These are phyloP conservation scores for Aphaenogaster rudis DNA, from an alignment of 1,140 invertebrate species.

Conservation along the genomic window DNA sequence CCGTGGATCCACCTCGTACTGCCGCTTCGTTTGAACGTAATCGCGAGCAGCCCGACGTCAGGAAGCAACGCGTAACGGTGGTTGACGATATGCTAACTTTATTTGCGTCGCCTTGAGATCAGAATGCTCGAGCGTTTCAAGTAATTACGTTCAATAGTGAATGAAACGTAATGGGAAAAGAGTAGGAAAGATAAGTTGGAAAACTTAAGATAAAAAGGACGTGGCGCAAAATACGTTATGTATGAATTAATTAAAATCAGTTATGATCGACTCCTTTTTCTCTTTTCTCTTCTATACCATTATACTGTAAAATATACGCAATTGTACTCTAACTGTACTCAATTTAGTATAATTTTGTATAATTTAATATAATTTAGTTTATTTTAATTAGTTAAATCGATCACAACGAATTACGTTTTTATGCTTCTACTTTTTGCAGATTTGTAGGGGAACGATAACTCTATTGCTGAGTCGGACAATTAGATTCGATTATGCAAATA, in stretches of 20 bases:
- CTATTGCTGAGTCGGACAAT: not conserved
- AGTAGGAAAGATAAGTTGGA: not conserved
- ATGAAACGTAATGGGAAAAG: not conserved
- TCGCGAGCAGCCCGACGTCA: conserved; percentile 38
- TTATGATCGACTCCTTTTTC: not conserved
- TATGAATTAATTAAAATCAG: not conserved
- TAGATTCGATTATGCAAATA: not conserved
- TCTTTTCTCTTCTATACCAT: not conserved
- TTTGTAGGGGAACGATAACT: not conserved
- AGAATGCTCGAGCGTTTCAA: not conserved
- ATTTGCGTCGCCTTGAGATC: conserved; percentile 33
- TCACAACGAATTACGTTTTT: not conserved
- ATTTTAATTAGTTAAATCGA: not conserved
- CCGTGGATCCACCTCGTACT: conserved; percentile 34
- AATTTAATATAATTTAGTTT: not conserved
- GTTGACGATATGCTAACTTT: conserved; percentile 39
- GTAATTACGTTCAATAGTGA: not conserved
- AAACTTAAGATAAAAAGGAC: not conserved
- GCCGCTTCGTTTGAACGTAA: conserved; percentile 35
- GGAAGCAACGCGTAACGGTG: conserved; percentile 59
- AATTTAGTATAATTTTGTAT: not conserved
- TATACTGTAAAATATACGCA: not conserved
- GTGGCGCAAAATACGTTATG: not conserved
- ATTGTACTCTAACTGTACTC: not conserved
- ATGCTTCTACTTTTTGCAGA: not conserved